A percentile compares a stretch with the other conserved stretches of the same genome.
Evolutionary conservation across 2,888 invertebrate genomes (phyloP).

Genomic region (Sceliomorpha sp.): DNA sequence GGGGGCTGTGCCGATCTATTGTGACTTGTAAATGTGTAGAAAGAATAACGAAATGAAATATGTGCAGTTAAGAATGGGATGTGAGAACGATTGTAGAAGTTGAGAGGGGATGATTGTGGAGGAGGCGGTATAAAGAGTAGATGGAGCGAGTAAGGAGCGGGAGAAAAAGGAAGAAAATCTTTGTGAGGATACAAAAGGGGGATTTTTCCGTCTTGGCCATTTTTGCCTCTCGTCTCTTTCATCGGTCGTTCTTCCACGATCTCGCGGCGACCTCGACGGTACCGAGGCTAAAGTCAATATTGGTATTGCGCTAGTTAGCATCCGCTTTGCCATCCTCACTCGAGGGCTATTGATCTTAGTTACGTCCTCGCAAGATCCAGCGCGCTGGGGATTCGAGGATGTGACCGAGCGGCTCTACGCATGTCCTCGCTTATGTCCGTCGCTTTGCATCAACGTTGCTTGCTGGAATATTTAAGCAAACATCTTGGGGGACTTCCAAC

Average conservation of each 20-base stretch:
- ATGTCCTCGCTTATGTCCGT: conserved; percentile 44
- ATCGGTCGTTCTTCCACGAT: not conserved
- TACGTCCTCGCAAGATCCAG: conserved; percentile 35
- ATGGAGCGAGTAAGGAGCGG: no score
- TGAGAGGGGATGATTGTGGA: no score
- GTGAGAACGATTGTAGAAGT: no score
- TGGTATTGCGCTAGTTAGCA: conserved; percentile 70
- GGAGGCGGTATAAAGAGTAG: no score
- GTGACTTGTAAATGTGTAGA: no score
- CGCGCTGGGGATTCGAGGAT: conserved; percentile 42
- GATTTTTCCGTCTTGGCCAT: no score
- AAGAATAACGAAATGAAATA: no score
- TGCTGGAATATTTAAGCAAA: conserved; percentile 45
- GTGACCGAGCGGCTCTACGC: conserved; percentile 36
- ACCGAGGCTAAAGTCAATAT: conserved; percentile 68
- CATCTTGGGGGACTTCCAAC: conserved; percentile 22
- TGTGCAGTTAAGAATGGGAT: no score
- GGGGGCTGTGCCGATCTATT: no score
- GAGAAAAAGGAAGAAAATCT: no score
- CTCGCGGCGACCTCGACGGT: conserved; percentile 17
- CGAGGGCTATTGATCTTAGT: conserved; percentile 41
- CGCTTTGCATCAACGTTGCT: conserved; percentile 45
- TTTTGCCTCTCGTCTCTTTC: no score
- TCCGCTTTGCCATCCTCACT: conserved; percentile 62
- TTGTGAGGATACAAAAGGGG: no score